phyloP scores from a whole-genome alignment of 2,888 invertebrate genomes.

The Mallateleia sp. region DNA sequence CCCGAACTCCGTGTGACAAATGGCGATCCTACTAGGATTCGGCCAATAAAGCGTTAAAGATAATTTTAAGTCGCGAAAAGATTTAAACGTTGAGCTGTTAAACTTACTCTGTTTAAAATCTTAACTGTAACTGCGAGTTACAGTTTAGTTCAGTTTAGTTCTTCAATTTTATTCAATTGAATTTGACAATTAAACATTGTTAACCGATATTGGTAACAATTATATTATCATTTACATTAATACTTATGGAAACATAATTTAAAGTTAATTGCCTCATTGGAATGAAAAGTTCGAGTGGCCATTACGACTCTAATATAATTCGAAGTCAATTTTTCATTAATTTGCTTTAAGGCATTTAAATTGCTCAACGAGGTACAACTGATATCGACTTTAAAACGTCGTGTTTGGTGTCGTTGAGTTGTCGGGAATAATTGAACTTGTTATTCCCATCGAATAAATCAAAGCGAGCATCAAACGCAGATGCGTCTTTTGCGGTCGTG shows the following conservation, averaged over 20 bases:
- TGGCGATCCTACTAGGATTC: too few species aligned
- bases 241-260: slow-evolving; percentile 18
- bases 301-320: slow-evolving; percentile 25
- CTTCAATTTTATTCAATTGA: too few species aligned
- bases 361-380: slow-evolving; percentile 26
- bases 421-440: slow-evolving; percentile 66
- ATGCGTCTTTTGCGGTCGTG: slow-evolving; percentile 57
- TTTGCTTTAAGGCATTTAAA: slow-evolving; percentile 30
- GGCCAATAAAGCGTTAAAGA: too few species aligned
- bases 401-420: slow-evolving; percentile 47
- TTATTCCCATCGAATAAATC: slow-evolving; percentile 70
- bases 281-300: slow-evolving; percentile 9
- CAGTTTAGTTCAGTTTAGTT: too few species aligned
- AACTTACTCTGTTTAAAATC: too few species aligned
- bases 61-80: too few species aligned
- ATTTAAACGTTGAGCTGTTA: too few species aligned
- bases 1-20: too few species aligned
- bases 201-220: too few species aligned
- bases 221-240: slow-evolving; percentile 34
- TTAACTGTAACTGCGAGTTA: too few species aligned
- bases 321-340: slow-evolving; percentile 14
- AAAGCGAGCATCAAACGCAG: slow-evolving; percentile 70
- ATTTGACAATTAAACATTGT: too few species aligned
- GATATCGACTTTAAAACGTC: slow-evolving; percentile 52
- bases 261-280: background rate